Base-by-base conservation (phyloP, 2,797 vertebrate species). In the Simalia tracyae region DNA sequence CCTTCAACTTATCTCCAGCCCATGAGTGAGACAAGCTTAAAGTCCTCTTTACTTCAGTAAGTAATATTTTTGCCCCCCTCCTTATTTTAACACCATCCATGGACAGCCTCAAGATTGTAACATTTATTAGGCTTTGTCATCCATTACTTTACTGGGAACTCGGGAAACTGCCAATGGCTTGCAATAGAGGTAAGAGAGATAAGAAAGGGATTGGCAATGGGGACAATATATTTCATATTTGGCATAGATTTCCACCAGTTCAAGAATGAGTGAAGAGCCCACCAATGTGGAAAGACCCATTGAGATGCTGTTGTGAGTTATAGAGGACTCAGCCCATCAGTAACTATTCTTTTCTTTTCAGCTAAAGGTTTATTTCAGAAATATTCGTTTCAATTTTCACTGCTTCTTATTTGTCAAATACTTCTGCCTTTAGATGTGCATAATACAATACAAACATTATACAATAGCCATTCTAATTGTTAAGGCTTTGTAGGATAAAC, bases 391-490 rank as follows among this genome's bases (percentile, higher is more conserved):
- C 59, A 17, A 28, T 87, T 89, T 90, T 84, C 60, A 81, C 4
- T 50, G 11, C 5, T 64, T n/a, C 42, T 93, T 91, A 88, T 57
- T 93, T 91, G 28, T 89, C 64, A 91, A 91, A 86, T 4, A 87
- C 60, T 93, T 42, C 91, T 57, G 26, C 28, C 2, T 54, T 91
- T 94, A 84, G 66, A 92, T 91, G 92, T 94, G 68, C 1, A 36
- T 36, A 36, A 36, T 36, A 36, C 31, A 36, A 36, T 36, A 36
- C 31, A 36, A 36, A 36, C 36, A 36, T 36, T 2, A 36, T 36
- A 36, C 36, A 36, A 36, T 36, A 36, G 2, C 36, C 36, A 36
- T 36, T 36, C 36, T 36, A 36, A 36, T 36, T 36, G 36, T 36
- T 36, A 36, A 36, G 36, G 36, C 36, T 36, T 36, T 36, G 36